A percentile compares a stretch with the other conserved stretches of the same genome.
Conservation (phyloP, 2,888 invertebrate genomes). For the Tortrix viridana region DNA sequence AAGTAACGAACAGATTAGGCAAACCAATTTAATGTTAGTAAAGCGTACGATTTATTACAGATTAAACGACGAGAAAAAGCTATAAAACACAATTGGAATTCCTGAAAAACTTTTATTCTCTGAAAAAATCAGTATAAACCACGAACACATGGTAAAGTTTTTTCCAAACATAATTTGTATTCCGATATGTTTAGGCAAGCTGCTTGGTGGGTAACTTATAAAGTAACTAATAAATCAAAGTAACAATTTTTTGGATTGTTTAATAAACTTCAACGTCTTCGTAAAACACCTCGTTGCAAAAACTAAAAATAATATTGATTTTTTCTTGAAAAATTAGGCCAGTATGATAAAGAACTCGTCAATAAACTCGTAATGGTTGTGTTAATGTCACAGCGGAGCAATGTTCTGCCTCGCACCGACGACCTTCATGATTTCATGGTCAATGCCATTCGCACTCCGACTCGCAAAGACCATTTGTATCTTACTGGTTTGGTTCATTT, state of each 20-base stretch:
- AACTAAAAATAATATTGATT: too few relatives aligned
- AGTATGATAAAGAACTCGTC: too few relatives aligned
- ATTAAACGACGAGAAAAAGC: neutral
- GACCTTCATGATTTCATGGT: slow-evolving; percentile 36
- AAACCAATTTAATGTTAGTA: slow-evolving; percentile 27
- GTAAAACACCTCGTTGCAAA: too few relatives aligned
- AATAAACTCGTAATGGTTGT: neutral
- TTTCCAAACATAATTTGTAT: too few relatives aligned
- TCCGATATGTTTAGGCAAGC: too few relatives aligned
- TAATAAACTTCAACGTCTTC: too few relatives aligned
- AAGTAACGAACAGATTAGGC: slow-evolving; percentile 32
- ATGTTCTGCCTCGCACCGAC: slow-evolving; percentile 24
- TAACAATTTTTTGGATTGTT: too few relatives aligned
- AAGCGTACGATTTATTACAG: slow-evolving; percentile 24
- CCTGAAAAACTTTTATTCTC: neutral
- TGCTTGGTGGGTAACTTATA: too few relatives aligned
- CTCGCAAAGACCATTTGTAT: slow-evolving; percentile 6
- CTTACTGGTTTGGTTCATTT: neutral
- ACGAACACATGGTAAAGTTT: too few relatives aligned
- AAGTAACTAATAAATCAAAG: too few relatives aligned
- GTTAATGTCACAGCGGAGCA: slow-evolving; percentile 9
- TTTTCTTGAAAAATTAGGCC: too few relatives aligned
- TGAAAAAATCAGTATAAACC: too few relatives aligned
- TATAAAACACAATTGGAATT: slow-evolving; percentile 9
- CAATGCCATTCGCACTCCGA: slow-evolving; percentile 27